A percentile compares a stretch with the other conserved stretches of the same genome.
phyloP scores from a whole-genome alignment of 2,113 vertebrate species.

The Dromiciops gliroides region DNA sequence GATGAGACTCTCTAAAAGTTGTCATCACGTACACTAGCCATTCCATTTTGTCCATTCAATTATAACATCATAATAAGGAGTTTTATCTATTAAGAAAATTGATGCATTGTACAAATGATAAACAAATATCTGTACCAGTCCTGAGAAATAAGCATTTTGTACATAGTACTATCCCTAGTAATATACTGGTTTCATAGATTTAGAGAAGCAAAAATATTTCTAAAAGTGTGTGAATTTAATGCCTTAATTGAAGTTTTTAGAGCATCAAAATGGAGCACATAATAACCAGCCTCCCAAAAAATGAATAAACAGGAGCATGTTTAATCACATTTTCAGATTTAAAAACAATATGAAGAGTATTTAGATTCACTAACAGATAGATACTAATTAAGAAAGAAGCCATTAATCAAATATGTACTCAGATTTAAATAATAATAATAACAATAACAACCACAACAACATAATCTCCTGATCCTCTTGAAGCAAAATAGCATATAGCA shows the following conservation, averaged over 20 bases:
- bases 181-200: conserved; percentile 53
- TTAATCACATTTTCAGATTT: conserved; percentile 57
- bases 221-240: conserved; percentile 64
- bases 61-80: conserved; percentile 19
- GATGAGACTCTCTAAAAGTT: background rate
- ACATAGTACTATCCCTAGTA: background rate
- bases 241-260: conserved; percentile 56
- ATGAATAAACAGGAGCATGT: conserved; percentile 61
- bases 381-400: conserved; percentile 44
- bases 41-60: conserved; percentile 23
- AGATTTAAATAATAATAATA: conserved; percentile 1
- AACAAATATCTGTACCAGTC: conserved; percentile 21
- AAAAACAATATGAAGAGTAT: conserved; percentile 36
- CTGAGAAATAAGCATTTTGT: conserved; percentile 42
- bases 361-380: conserved; percentile 44
- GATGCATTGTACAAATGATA: conserved; percentile 44
- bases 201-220: conserved; percentile 59
- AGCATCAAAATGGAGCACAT: conserved; percentile 63
- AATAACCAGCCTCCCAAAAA: conserved; percentile 62
- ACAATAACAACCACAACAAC: no score
- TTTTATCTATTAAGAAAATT: conserved; percentile 43
- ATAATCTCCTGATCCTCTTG: conserved; percentile 15
- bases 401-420: background rate
- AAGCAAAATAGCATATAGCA: conserved; percentile 8
- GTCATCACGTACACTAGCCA: background rate